phyloP scores from a whole-genome alignment of 2,888 invertebrate species.

The Papilio protenor region DNA sequence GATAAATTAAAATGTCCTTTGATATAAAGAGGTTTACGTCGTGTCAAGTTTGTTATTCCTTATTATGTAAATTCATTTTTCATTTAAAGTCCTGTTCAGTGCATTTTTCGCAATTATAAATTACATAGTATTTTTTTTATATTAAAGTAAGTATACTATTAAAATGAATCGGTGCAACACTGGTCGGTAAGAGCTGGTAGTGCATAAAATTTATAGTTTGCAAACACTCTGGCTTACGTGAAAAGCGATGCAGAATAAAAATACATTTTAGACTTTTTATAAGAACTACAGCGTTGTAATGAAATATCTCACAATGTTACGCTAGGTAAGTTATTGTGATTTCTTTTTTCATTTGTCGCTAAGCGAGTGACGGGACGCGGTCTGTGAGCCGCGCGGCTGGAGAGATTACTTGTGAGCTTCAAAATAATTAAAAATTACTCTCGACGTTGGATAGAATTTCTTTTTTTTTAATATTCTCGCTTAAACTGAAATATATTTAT shows the following conservation, averaged over 20 bases:
- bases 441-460: constrained; percentile 18
- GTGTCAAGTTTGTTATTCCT: no score
- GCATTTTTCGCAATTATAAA: background rate
- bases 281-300: constrained; percentile 46
- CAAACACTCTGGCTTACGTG: constrained; percentile 4
- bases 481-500: constrained; percentile 14
- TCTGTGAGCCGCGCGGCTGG: constrained; percentile 34
- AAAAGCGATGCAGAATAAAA: constrained; percentile 43
- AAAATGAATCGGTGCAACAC: background rate
- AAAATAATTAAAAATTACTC: constrained; percentile 42
- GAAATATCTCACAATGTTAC: constrained; percentile 46
- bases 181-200: background rate
- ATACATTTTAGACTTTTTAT: constrained; percentile 44
- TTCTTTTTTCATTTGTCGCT: constrained; percentile 48
- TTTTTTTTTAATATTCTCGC: constrained; percentile 36
- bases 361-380: constrained; percentile 37
- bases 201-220: constrained; percentile 10
- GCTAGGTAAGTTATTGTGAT: constrained; percentile 46
- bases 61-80: no score
- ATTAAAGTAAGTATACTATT: background rate
- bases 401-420: constrained; percentile 40
- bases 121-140: background rate
- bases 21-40: no score
- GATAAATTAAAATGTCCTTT: background rate
- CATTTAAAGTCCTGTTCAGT: background rate